Conservation (phyloP, 2,797 vertebrate species). For the Tenualosa thibaudeaui region DNA sequence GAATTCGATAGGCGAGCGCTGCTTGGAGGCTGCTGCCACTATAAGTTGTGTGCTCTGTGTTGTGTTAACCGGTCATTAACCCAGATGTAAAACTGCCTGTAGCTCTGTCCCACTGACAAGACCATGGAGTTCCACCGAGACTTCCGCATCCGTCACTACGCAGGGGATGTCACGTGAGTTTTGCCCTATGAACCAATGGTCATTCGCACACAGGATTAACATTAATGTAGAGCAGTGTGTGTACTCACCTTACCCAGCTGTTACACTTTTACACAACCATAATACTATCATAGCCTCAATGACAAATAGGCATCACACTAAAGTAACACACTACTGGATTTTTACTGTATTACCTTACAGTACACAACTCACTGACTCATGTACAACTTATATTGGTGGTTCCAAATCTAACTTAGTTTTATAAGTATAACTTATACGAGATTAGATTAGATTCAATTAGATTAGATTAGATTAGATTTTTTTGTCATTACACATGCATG, state of each 20-base stretch:
- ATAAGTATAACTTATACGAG: no score
- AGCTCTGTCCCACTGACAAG: slow-evolving; percentile 88
- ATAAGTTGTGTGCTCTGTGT: neutral
- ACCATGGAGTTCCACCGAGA: slow-evolving; percentile 88
- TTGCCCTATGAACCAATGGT: neutral
- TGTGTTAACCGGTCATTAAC: neutral
- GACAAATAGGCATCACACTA: neutral
- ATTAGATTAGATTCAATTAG: no score
- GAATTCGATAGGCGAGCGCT: neutral
- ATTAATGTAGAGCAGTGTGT: neutral
- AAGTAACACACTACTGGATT: neutral
- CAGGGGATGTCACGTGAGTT: slow-evolving; percentile 90
- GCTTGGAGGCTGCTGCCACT: neutral
- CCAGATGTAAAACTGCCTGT: slow-evolving; percentile 19
- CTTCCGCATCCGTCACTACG: slow-evolving; percentile 91
- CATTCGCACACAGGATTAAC: neutral
- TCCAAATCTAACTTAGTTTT: no score
- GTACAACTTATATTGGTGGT: neutral
- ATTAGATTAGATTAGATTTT: no score
- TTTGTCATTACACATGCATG: no score
- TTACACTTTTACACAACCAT: neutral
- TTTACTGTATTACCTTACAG: neutral
- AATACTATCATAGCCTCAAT: neutral
- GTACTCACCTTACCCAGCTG: neutral
- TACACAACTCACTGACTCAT: neutral